These are phyloP conservation scores for Laspeyria flexula DNA, from an alignment of 2,888 invertebrate species.

Conservation along the genomic window DNA sequence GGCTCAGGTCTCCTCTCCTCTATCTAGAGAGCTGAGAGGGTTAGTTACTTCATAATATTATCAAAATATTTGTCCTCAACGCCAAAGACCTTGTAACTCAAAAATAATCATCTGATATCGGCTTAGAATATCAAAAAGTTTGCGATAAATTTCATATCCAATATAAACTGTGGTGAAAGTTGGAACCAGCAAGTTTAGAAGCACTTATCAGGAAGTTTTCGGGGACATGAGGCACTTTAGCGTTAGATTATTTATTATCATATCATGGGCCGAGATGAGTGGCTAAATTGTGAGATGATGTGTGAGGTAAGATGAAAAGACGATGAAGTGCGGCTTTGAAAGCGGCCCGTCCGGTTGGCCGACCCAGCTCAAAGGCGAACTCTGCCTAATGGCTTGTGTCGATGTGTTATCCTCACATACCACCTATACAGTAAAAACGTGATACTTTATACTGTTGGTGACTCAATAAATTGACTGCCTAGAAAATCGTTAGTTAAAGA, in stretches of 20 bases:
- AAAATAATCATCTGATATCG: slow-evolving; percentile 54
- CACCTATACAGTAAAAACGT: slow-evolving; percentile 46
- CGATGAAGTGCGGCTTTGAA: slow-evolving; percentile 70
- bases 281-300: slow-evolving; percentile 63
- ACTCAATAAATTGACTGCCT: slow-evolving; percentile 27
- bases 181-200: slow-evolving; percentile 49
- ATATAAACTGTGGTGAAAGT: slow-evolving; percentile 65
- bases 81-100: slow-evolving; percentile 34
- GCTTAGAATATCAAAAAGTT: slow-evolving; percentile 62
- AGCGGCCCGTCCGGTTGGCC: slow-evolving; percentile 53
- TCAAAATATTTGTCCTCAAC: slow-evolving; percentile 37
- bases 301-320: slow-evolving; percentile 68
- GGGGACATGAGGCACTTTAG: slow-evolving; percentile 54
- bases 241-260: slow-evolving; percentile 57
- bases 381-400: slow-evolving; percentile 69
- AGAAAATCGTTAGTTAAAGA: not conserved
- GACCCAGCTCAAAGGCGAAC: slow-evolving; percentile 70
- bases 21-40: too few species aligned
- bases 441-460: slow-evolving; percentile 35
- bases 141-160: slow-evolving; percentile 67
- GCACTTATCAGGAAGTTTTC: slow-evolving; percentile 60
- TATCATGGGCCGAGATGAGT: slow-evolving; percentile 49
- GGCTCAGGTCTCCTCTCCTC: too few species aligned
- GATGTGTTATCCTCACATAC: slow-evolving; percentile 60
- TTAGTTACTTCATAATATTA: slow-evolving; percentile 34